phyloP scores from a whole-genome alignment of 2,797 vertebrate genomes.

The Telmatherina bonti region DNA sequence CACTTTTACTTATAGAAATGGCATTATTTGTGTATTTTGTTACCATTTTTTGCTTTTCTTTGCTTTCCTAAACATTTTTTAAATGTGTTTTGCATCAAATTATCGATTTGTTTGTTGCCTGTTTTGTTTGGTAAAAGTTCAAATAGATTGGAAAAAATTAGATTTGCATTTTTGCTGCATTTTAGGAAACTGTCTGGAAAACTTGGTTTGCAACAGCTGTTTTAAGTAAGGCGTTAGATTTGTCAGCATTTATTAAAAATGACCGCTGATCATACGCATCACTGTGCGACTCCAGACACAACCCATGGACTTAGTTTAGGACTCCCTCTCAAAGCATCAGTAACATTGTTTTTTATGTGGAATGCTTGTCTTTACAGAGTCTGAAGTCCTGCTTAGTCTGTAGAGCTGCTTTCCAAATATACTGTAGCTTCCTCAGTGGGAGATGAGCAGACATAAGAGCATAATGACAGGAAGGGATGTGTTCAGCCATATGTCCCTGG shows the following conservation, averaged over 20 bases:
- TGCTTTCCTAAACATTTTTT: no score
- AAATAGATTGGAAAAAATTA: not conserved
- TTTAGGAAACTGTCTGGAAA: not conserved
- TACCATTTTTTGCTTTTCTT: no score
- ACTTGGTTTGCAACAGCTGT: not conserved
- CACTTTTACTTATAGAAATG: not conserved
- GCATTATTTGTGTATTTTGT: no score
- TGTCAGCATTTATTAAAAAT: not conserved
- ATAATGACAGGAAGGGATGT: slow-evolving; percentile 70
- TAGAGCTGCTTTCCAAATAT: slow-evolving; percentile 31
- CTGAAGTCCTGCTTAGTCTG: slow-evolving; percentile 30
- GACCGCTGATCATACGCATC: not conserved
- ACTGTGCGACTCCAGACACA: not conserved
- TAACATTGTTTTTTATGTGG: not conserved
- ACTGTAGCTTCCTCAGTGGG: slow-evolving; percentile 32
- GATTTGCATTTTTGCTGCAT: not conserved
- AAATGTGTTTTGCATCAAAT: no score
- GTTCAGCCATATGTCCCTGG: slow-evolving; percentile 31
- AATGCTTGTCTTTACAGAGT: not conserved
- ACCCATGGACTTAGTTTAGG: not conserved
- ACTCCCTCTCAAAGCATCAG: not conserved
- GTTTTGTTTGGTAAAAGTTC: no score
- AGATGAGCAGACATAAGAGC: slow-evolving; percentile 50
- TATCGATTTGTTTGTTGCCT: no score
- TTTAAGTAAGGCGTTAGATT: no score